phyloP scores from a whole-genome alignment of 2,888 invertebrate genomes.

The Sipha maydis region DNA sequence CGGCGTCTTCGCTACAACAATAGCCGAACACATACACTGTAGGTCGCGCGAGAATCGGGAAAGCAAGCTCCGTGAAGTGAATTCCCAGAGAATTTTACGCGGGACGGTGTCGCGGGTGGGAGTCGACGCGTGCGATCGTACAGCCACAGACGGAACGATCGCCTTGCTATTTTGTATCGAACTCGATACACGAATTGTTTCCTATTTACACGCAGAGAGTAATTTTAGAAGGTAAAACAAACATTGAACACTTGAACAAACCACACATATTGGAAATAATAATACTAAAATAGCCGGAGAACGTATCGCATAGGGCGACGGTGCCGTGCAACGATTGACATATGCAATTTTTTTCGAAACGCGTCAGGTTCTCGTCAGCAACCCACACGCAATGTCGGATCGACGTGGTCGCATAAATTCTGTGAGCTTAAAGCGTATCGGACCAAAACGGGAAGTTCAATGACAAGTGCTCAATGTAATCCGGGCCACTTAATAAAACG shows the following conservation, averaged over 20 bases:
- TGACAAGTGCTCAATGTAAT: conserved; percentile 55
- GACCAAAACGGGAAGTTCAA: conserved; percentile 39
- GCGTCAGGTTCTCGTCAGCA: not conserved
- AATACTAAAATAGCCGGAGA: conserved; percentile 4
- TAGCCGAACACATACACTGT: not conserved
- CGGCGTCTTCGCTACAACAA: not conserved
- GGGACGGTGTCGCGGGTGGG: no score
- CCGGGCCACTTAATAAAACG: conserved; percentile 58
- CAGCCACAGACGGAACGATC: conserved; percentile 5
- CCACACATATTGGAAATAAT: conserved; percentile 1
- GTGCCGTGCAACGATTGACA: not conserved
- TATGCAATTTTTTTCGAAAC: conserved; percentile 22
- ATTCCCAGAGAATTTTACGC: not conserved
- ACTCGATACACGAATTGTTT: not conserved
- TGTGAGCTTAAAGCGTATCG: conserved; percentile 37
- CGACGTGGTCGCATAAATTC: conserved; percentile 44
- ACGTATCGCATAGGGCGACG: not conserved
- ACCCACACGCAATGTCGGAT: conserved; percentile 3
- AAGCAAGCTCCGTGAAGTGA: not conserved
- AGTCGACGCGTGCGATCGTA: not conserved
- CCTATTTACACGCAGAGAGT: not conserved
- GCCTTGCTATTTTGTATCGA: not conserved
- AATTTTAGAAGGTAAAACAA: conserved; percentile 55
- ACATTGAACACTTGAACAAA: conserved; percentile 45
- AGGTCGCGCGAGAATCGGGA: not conserved